Conservation (phyloP, 2,888 invertebrate species). For the Subacronicta megacephala region DNA sequence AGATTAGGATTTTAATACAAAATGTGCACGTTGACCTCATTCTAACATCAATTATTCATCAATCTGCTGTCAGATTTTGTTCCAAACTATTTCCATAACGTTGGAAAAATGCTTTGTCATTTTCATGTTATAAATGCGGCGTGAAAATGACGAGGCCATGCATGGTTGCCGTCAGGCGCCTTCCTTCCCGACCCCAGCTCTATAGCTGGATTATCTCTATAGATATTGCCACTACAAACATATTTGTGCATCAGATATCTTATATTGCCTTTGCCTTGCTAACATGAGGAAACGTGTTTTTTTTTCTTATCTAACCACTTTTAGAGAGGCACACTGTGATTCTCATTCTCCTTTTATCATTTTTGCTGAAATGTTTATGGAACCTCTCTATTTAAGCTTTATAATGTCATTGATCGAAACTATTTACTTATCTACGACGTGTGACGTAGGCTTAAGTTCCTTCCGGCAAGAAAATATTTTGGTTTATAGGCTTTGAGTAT, state of each 20-base stretch:
- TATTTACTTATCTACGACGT: too few species aligned
- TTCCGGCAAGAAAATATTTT: too few species aligned
- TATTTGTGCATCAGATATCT: constrained; percentile 10
- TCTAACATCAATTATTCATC: neutral
- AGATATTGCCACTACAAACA: constrained; percentile 37
- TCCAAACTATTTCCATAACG: constrained; percentile 4
- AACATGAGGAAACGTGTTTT: constrained; percentile 11
- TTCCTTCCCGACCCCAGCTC: constrained; percentile 34
- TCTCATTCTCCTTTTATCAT: constrained; percentile 20
- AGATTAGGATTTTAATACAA: neutral
- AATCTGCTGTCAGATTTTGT: neutral
- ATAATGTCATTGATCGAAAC: too few species aligned
- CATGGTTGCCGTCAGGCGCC: constrained; percentile 25
- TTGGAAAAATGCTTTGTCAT: constrained; percentile 13
- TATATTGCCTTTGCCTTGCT: constrained; percentile 19
- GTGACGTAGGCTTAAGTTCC: too few species aligned
- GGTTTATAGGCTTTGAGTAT: too few species aligned
- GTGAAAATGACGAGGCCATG: constrained; percentile 6
- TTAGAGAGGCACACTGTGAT: too few species aligned
- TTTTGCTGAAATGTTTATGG: constrained; percentile 6
- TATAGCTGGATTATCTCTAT: too few species aligned
- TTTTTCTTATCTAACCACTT: constrained; percentile 8
- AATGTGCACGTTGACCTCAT: neutral
- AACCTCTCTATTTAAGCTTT: too few species aligned
- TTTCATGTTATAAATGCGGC: constrained; percentile 9